phyloP scores from a whole-genome alignment of 2,113 vertebrate species.

The Anas platyrhynchos region DNA sequence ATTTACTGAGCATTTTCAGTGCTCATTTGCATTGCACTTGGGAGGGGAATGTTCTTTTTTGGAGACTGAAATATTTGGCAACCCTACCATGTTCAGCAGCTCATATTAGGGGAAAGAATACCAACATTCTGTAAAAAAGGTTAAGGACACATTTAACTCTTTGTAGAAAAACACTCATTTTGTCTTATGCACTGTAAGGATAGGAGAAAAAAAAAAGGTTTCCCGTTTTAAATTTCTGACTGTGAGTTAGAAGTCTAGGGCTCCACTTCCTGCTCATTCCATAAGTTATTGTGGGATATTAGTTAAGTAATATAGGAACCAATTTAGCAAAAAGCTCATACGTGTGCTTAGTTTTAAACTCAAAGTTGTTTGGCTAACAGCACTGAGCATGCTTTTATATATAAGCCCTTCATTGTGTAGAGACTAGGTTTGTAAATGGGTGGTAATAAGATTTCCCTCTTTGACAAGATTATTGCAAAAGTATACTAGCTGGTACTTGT shows the following conservation, averaged over 20 bases:
- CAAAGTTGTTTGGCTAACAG: not conserved
- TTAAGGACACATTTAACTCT: not conserved
- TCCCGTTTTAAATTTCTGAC: not conserved
- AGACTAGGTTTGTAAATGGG: not conserved
- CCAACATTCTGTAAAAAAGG: conserved; percentile 13
- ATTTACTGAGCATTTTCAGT: conserved; percentile 30
- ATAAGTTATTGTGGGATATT: not conserved
- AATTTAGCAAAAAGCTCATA: not conserved
- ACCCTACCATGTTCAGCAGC: not conserved
- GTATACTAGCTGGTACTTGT: not conserved
- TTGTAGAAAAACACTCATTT: not conserved
- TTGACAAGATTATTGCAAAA: not conserved
- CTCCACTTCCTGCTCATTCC: not conserved
- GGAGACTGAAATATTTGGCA: conserved; percentile 38
- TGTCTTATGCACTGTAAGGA: not conserved
- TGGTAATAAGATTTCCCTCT: not conserved
- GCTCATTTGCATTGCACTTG: not conserved
- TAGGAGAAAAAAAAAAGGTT: not conserved
- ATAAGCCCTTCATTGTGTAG: not conserved
- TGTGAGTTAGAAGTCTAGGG: not conserved
- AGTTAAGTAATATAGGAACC: not conserved
- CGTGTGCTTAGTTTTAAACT: not conserved
- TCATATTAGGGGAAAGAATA: not conserved
- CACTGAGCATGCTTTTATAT: not conserved
- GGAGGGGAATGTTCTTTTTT: conserved; percentile 10